Base-by-base conservation (phyloP, 1,140 invertebrate species). In the Drosophila burlai region DNA sequence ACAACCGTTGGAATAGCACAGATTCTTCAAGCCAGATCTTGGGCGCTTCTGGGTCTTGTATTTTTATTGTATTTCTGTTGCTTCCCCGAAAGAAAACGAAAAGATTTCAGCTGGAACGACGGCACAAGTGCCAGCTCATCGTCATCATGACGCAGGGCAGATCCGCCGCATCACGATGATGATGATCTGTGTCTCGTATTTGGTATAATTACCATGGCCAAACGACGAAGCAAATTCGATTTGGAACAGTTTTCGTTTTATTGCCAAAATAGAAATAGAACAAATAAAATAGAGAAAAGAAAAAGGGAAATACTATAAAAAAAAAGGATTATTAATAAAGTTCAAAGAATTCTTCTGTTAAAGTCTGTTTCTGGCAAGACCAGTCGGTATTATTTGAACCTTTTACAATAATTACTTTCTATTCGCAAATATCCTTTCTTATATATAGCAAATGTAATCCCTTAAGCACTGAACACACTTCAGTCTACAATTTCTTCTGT, bases 31-130 rank as follows among this genome's bases (percentile, higher is more conserved):
- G 58, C 71, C 31, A 75, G 72, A 73, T 73, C 47, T 65, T 62
- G 1, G 61, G 13, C 50, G 36, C 34, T 18, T 62, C 31, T 54
- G 7, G 54, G 61, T 55, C 36, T 26, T 40, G 49, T 55, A 16
- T 34, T 67, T 57, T 67, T 57, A 50, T 68, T 63, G 42, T n/a
- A 3, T 16, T 40, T 3, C 9, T 40, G 36, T 38, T 38, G 36
- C 13, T 26, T 34, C 31, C n/a, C n/a, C 54, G 50, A 89, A 83
- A 87, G 83, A 87, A 89, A 89, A 89, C 81, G 85, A 89, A 90
- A 89, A 89, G 78, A 81, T 81, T 89, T 81, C 68, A 89, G 66
- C 55, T 89, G 85, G 78, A 89, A 84, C 84, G 60, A 65, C 77
- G 60, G 42, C 45, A 59, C 72, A 89, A 89, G 61, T 83, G 83